A percentile compares a stretch with the other conserved stretches of the same genome.
These are phyloP conservation scores for Danaus plexippus DNA, from an alignment of 1,140 invertebrate species.

Conservation along the genomic window DNA sequence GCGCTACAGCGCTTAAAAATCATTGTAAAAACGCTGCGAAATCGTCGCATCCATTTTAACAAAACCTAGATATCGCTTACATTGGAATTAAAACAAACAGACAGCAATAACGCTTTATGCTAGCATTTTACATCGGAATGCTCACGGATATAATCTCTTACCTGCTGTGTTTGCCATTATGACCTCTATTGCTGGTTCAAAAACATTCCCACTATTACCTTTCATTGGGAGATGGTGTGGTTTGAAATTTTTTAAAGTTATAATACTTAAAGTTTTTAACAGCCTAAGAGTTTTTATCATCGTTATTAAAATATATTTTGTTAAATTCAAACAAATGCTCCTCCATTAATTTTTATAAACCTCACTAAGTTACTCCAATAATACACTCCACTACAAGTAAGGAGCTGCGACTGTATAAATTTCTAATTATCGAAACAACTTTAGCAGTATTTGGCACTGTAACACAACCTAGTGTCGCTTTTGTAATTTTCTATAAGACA, in stretches of 20 bases:
- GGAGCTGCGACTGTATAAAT: no score
- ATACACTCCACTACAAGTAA: no score
- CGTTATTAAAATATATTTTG: no score
- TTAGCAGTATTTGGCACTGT: no score
- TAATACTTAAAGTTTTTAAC: neutral
- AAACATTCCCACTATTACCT: constrained; percentile 10
- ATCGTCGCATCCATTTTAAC: constrained; percentile 20
- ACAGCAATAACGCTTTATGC: constrained; percentile 31
- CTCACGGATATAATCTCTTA: constrained; percentile 25
- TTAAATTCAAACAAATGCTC: no score
- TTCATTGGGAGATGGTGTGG: constrained; percentile 1
- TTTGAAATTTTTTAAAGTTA: constrained; percentile 3
- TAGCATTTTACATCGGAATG: constrained; percentile 25
- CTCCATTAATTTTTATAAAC: no score
- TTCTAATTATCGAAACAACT: no score
- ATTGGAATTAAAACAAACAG: constrained; percentile 35
- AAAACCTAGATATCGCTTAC: constrained; percentile 27
- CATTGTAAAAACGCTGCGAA: constrained; percentile 13
- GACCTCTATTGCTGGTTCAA: constrained; percentile 16
- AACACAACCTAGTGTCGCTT: no score
- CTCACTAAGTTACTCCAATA: no score
- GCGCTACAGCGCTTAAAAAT: constrained; percentile 8
- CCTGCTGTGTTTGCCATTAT: constrained; percentile 12
- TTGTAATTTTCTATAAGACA: no score
- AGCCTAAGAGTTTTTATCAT: no score